Base-by-base conservation (phyloP, 2,113 vertebrate species). In the Apeltes quadracus region DNA sequence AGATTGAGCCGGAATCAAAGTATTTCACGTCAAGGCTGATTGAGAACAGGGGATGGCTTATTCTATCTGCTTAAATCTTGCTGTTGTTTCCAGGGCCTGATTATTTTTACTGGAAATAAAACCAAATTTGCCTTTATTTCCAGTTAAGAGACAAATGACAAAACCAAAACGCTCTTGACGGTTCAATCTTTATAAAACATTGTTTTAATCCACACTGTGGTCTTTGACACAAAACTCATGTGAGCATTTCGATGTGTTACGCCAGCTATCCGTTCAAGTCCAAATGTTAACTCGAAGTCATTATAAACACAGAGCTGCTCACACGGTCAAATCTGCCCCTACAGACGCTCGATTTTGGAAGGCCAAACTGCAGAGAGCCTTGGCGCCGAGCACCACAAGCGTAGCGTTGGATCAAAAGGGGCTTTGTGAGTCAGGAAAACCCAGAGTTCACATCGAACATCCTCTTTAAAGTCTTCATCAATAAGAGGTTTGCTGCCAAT, bases 361-460 rank as follows among this genome's bases (percentile, higher is more conserved):
- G n/a, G 54, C 43, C 69, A 69, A 41, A 61, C 68, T 23, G 38
- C 64, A 54, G 27, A 78, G 68, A 59, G 61, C 61, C 65, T 80
- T 32, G 59, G 61, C 29, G 7, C 23, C 15, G 22, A 57, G 29
- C 55, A 44, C 3, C 12, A 15, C 25, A 5, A 66, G 61, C 61
- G 27, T 20, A 36, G 68, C 36, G 41, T 58, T 64, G 22, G 36
- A 65, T 61, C 68, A 46, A 65, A 62, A 34, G 69, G 50, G 38
- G 51, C 64, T 73, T 51, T 70, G 71, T 76, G 72, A 76, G 69
- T 68, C 54, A 71, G 74, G 65, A 77, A 76, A 70, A 29, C 66
- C 61, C 71, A 3, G 57, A 75, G 62, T 69, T 73, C 70, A 78
- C 61, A 55, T 22, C 54, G 23, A 81, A 61, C 71, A 69, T 76